These are phyloP conservation scores for Clunio marinus DNA, from an alignment of 2,888 invertebrate species.

Conservation along the genomic window DNA sequence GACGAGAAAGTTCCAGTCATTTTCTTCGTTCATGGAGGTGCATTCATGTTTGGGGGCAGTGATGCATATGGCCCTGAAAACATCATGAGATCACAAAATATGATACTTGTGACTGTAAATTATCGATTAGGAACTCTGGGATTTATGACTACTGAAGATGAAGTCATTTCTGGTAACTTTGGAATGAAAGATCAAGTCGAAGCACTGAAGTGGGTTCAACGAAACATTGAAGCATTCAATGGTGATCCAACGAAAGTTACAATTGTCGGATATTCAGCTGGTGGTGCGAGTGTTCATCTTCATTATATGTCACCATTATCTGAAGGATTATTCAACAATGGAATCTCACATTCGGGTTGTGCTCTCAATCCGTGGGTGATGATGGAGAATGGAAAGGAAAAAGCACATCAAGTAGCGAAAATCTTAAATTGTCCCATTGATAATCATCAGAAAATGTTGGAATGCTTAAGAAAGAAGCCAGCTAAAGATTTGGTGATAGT, in stretches of 20 bases:
- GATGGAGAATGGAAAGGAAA: conserved; percentile 56
- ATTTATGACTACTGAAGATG: conserved; percentile 70
- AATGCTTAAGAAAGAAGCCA: conserved; percentile 61
- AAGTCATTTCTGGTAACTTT: conserved; percentile 63
- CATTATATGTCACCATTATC: conserved; percentile 64
- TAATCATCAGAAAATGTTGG: conserved; percentile 57
- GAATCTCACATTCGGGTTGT: conserved; percentile 67
- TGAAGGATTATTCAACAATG: conserved; percentile 58
- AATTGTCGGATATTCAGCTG: conserved; percentile 66
- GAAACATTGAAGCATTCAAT: conserved; percentile 65
- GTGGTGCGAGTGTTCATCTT: conserved; percentile 70
- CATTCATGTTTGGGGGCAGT: conserved; percentile 63
- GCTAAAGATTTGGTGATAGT: conserved; percentile 59
- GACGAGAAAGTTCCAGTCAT: conserved; percentile 58
- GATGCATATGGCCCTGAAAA: conserved; percentile 55
- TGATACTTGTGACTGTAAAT: conserved; percentile 65
- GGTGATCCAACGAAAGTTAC: conserved; percentile 68
- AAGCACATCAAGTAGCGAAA: conserved; percentile 58
- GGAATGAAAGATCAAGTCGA: conserved; percentile 70
- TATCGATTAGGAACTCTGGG: conserved; percentile 71
- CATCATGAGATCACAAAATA: conserved; percentile 59
- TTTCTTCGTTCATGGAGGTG: conserved; percentile 65
- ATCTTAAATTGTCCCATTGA: conserved; percentile 60
- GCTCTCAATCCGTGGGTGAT: conserved; percentile 62
- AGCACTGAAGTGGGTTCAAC: conserved; percentile 65